Conservation (phyloP, 2,797 vertebrate species). For the Pipistrellus pipistrellus region DNA sequence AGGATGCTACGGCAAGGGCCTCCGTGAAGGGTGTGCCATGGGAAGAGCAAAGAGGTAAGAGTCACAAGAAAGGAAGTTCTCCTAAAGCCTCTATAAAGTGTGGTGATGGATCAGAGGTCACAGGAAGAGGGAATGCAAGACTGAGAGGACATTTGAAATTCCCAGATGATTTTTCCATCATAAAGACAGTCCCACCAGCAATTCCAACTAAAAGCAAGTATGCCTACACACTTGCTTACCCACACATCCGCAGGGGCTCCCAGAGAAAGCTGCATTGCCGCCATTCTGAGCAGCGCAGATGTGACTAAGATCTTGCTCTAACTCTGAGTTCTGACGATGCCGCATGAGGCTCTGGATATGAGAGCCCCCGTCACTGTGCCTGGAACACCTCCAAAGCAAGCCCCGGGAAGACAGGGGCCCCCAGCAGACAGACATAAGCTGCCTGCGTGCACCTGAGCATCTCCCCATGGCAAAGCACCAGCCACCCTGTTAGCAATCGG, state of each 20-base stretch:
- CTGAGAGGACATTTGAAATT: neutral
- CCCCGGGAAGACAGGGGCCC: neutral
- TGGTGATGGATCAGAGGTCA: neutral
- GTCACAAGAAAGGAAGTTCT: neutral
- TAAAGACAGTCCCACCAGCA: neutral
- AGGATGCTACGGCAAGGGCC: neutral
- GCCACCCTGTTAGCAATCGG: neutral
- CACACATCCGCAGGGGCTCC: neutral
- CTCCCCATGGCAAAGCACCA: neutral
- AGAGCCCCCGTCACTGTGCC: neutral
- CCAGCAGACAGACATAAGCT: neutral
- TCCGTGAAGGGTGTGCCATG: neutral
- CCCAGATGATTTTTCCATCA: neutral
- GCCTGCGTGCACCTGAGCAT: neutral
- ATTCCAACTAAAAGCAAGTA: constrained; percentile 46
- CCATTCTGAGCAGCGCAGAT: neutral
- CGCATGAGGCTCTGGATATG: neutral
- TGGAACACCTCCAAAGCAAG: neutral
- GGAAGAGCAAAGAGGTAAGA: neutral
- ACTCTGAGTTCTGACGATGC: neutral
- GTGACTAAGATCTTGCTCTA: neutral
- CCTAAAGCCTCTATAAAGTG: neutral
- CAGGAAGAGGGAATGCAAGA: neutral
- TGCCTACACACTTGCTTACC: neutral
- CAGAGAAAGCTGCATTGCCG: neutral